Conservation (phyloP, 2,113 vertebrate genomes). For the Nanorana parkeri region DNA sequence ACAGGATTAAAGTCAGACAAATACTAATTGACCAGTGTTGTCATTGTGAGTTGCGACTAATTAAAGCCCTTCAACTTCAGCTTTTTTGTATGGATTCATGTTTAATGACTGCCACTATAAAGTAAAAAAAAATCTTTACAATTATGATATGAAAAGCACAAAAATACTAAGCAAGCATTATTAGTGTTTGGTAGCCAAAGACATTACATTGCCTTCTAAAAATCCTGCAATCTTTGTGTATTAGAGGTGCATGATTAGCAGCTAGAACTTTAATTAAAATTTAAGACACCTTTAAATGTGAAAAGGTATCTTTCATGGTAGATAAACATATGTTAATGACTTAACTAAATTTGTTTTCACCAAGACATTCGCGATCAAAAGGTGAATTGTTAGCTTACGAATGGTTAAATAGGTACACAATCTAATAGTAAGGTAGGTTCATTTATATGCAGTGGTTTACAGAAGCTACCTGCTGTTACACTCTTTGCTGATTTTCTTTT, state of each 20-base stretch:
- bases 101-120: slow-evolving; percentile 1
- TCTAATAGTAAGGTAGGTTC: slow-evolving; percentile 30
- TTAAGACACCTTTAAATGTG: slow-evolving; percentile 20
- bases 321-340: slow-evolving; percentile 42
- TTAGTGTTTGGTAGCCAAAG: neutral
- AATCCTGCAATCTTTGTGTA: neutral
- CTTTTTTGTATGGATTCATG: slow-evolving; percentile 15
- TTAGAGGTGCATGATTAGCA: neutral
- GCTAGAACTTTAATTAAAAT: slow-evolving; percentile 18
- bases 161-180: neutral
- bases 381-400: slow-evolving; percentile 35
- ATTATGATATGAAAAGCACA: neutral
- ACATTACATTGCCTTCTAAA: neutral
- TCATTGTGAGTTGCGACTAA: slow-evolving; percentile 53
- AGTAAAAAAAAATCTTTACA: neutral
- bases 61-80: slow-evolving; percentile 39
- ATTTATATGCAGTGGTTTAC: slow-evolving; percentile 31
- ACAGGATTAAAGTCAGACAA: slow-evolving; percentile 57
- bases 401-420: slow-evolving; percentile 37
- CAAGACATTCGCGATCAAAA: slow-evolving; percentile 10
- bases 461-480: slow-evolving; percentile 41
- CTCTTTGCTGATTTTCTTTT: slow-evolving; percentile 41
- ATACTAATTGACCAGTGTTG: slow-evolving; percentile 53
- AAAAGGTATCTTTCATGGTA: slow-evolving; percentile 34
- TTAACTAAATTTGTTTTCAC: slow-evolving; percentile 27